A percentile compares a stretch with the other conserved stretches of the same genome.
These are phyloP conservation scores for Orchestia grillus DNA, from an alignment of 1,140 invertebrate species.

Conservation along the genomic window DNA sequence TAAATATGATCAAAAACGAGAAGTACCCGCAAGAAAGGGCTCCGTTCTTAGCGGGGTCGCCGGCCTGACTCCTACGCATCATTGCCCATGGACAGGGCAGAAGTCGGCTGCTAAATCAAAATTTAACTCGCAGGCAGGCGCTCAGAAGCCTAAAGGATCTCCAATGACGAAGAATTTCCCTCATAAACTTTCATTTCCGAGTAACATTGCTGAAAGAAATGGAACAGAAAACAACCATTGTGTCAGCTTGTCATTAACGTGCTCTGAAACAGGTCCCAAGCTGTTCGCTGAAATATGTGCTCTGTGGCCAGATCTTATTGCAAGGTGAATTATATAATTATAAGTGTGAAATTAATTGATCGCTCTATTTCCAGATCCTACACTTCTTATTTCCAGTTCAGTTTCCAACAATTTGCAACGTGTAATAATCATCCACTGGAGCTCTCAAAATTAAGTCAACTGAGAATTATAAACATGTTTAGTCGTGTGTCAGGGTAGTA, in stretches of 20 bases:
- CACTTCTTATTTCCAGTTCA: too few species aligned
- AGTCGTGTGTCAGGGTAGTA: too few species aligned
- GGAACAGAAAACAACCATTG: background rate
- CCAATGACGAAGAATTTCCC: background rate
- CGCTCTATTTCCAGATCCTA: background rate
- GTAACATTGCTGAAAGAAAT: background rate
- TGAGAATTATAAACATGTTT: background rate
- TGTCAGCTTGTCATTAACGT: background rate
- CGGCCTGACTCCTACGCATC: background rate
- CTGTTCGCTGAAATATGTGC: conserved; percentile 55
- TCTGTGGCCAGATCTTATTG: conserved; percentile 57
- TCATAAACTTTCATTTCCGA: background rate
- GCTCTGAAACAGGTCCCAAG: conserved; percentile 41
- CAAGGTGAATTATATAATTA: conserved; percentile 44
- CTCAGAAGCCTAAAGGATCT: background rate
- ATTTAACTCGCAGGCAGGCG: background rate
- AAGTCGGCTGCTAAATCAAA: background rate
- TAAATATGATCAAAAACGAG: background rate
- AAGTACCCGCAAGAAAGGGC: background rate
- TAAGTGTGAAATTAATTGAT: background rate
- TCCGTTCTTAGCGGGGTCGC: background rate
- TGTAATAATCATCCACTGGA: background rate
- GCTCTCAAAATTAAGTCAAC: background rate
- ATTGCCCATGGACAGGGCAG: too few species aligned
- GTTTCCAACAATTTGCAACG: background rate